Percentiles rank a stretch among this genome's conserved stretches.
Evolutionary conservation across 1,140 invertebrate species (phyloP).

Genomic region (Brachystomella parvula): DNA sequence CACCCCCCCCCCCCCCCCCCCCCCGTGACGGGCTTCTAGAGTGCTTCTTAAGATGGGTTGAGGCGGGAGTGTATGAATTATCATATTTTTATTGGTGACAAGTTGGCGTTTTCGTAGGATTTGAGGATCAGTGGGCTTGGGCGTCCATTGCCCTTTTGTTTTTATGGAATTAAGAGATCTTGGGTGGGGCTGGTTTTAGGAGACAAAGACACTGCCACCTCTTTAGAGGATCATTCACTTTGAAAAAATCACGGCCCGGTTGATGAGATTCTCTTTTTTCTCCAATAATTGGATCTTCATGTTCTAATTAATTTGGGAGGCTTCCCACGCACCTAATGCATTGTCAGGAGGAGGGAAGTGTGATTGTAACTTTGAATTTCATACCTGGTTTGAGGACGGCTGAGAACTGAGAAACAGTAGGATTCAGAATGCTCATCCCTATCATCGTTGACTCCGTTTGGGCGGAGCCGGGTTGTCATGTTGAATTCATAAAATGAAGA

Average conservation of each 20-base stretch:
- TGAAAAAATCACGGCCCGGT: neutral
- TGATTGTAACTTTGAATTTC: neutral
- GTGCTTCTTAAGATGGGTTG: no score
- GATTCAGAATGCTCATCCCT: no score
- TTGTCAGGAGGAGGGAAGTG: conserved; percentile 1
- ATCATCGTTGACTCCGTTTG: neutral
- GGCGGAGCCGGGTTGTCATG: conserved; percentile 1
- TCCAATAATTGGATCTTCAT: neutral
- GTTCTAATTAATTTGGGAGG: neutral
- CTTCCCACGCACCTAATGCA: neutral
- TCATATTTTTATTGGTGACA: no score
- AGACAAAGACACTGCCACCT: neutral
- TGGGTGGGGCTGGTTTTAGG: neutral
- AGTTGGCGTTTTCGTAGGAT: no score
- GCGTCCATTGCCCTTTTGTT: no score
- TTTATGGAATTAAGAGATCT: neutral
- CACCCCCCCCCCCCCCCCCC: no score
- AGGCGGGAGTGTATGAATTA: no score
- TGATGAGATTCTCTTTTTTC: neutral
- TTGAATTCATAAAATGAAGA: neutral
- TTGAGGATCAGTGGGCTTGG: no score
- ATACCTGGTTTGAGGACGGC: neutral
- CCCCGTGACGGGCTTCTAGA: no score
- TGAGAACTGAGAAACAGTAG: neutral
- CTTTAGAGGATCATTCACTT: neutral